Evolutionary conservation across 2,888 invertebrate genomes (phyloP), one percentile per base, ranked within the genome.

Genomic region (Danaus chrysippus): DNA sequence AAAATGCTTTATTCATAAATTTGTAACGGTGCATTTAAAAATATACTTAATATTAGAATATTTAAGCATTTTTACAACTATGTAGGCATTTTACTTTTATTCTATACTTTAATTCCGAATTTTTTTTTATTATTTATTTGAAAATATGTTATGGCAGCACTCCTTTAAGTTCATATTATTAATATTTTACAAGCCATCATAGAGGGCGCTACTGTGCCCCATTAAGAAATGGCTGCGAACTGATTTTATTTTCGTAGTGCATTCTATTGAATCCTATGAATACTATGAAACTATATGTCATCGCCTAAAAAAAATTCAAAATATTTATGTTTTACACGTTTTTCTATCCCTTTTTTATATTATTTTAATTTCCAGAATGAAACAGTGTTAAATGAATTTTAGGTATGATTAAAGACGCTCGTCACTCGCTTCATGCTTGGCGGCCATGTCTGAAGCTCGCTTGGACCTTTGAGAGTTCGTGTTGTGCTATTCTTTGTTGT

Each of bases 401-500:
- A 78, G 76, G 76, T 76, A 81, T 80, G 77, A 77, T 70, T 76
- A 82, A 73, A 81, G 87, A 87, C 87, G 89, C 91, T 86, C 82
- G 76, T 82, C 81, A 77, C 79, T 86, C 82, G 74, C 72, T 73
- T 73, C 74, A 72, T 73, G 86, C 85, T 87, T 86, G 84, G 87
- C 91, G 90, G 91, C 91, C 91, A 91, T 91, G 87, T 87, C 91
- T 87, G 87, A 91, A 87, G 89, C 89, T 90, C 83, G 86, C 75
- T 83, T 86, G 85, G 84, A 82, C 87, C 83, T 83, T 83, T 79
- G 70, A 79, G 84, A 86, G 84, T 84, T 86, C 91, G 93, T 87
- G 91, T 86, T 86, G 91, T 91, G 91, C 84, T 86, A 83, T 88
- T 87, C 84, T 85, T 83, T 84, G 82, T 83, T 87, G 81, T 83